Conservation (phyloP, 2,797 vertebrate genomes). For the Hippocampus kuda region DNA sequence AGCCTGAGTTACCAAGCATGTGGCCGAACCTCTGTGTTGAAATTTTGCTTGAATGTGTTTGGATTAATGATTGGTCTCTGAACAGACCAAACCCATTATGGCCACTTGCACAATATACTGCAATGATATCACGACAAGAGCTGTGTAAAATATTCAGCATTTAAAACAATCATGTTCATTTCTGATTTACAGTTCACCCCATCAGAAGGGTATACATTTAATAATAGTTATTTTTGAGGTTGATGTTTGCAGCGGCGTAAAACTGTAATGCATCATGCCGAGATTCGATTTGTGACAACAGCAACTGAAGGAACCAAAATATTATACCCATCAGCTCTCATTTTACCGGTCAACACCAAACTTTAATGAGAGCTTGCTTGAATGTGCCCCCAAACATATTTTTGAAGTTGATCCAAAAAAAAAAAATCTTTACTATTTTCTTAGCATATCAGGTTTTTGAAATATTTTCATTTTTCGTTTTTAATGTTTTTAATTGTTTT, state of each 20-base stretch:
- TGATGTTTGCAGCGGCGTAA: not conserved
- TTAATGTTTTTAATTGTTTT: no score
- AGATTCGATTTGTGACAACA: not conserved
- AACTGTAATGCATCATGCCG: not conserved
- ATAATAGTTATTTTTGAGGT: not conserved
- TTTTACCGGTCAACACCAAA: no score
- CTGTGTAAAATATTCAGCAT: not conserved
- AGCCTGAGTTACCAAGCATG: conserved; percentile 9
- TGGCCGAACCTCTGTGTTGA: conserved; percentile 1
- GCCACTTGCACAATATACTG: not conserved
- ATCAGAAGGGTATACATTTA: not conserved
- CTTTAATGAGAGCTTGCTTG: no score
- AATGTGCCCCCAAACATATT: no score
- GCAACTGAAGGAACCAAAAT: not conserved
- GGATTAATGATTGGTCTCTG: not conserved
- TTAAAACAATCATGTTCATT: not conserved
- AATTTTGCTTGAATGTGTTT: not conserved
- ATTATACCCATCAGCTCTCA: not conserved
- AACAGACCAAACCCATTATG: not conserved
- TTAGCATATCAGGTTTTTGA: no score
- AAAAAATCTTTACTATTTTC: no score
- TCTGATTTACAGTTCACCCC: not conserved
- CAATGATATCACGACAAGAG: not conserved
- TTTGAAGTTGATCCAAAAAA: no score
- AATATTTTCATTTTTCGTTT: no score